Evolutionary conservation across 2,113 vertebrate genomes (phyloP), one percentile per base, ranked within the genome.

Genomic region (Rallus limicola): DNA sequence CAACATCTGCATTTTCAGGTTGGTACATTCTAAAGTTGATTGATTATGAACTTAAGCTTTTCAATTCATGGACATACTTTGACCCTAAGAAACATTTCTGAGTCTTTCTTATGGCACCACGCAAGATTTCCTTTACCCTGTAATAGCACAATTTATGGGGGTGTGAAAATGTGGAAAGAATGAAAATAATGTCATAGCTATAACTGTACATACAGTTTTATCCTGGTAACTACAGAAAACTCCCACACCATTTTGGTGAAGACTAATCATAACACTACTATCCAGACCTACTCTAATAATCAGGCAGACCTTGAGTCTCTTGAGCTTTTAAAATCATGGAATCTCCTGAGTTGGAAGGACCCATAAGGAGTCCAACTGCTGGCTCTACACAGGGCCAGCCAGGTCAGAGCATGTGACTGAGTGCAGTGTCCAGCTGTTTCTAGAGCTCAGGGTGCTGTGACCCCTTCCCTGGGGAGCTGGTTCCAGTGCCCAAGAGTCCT

Each of bases 21-120:
- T 62, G 58, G 40, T 0, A 0, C 46, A 76, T 40, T 31, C 46
- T 26, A 16, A 28, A 69, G 36, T 1, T 33, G 14, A 29, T 0
- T 33, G 14, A 26, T 34, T 23, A 38, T 15, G 38, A 63, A 46
- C 26, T 36, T 33, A 38, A 56, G 28, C 36, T 71, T 33, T 46
- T 33, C 10, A 48, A 5, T 38, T 42, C 15, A n/a, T 6, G 21
- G 29, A 56, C 20, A 12, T 17, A 16, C 25, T 13, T 10, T 19
- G 23, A 34, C 26, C 20, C 1, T 12, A 50, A 53, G n/a, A 70
- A 59, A 44, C 2, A 1, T 33, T 81, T 40, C 63, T 68, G 34
- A 8, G 13, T 34, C n/a, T 34, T 17, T 71, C 25, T 26, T 6
- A 1, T 26, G 56, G 59, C 6, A 10, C 52, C 29, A 48, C 18